Percentiles rank a stretch among this genome's conserved stretches.
Conservation (phyloP, 2,797 vertebrate species). For the Myotis planiceps region DNA sequence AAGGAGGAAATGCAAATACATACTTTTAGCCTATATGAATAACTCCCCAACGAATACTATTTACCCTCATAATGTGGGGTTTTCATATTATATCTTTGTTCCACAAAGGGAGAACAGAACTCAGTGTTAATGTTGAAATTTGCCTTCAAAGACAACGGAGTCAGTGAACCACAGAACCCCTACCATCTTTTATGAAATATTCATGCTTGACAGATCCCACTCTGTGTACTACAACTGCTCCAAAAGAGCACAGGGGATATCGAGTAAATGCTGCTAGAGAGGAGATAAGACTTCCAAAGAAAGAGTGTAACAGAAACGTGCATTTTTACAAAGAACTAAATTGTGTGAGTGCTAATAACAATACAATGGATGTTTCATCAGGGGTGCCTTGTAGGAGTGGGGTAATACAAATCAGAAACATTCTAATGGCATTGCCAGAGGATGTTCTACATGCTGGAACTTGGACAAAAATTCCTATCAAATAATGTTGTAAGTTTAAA, state of each 20-base stretch:
- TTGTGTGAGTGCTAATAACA: constrained; percentile 27
- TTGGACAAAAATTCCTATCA: constrained; percentile 1
- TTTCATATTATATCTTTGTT: background rate
- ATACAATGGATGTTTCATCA: constrained; percentile 53
- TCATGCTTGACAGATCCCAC: constrained; percentile 61
- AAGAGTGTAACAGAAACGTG: background rate
- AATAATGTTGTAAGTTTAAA: background rate
- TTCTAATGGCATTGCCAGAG: background rate
- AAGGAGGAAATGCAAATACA: background rate
- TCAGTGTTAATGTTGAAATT: background rate
- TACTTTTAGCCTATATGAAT: background rate
- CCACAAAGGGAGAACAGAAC: background rate
- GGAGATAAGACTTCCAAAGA: constrained; percentile 56
- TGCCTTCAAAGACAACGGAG: constrained; percentile 43
- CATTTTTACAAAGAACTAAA: constrained; percentile 39
- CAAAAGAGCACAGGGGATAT: background rate
- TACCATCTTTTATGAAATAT: constrained; percentile 50
- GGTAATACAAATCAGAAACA: background rate
- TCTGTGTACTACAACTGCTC: constrained; percentile 36
- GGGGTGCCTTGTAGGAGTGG: background rate
- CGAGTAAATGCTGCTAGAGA: constrained; percentile 59
- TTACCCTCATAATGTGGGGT: background rate
- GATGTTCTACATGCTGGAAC: background rate
- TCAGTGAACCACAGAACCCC: constrained; percentile 51
- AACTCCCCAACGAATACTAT: background rate